These are phyloP conservation scores for Cryptoblepharus egeriae DNA, from an alignment of 2,797 vertebrate species.

Conservation along the genomic window DNA sequence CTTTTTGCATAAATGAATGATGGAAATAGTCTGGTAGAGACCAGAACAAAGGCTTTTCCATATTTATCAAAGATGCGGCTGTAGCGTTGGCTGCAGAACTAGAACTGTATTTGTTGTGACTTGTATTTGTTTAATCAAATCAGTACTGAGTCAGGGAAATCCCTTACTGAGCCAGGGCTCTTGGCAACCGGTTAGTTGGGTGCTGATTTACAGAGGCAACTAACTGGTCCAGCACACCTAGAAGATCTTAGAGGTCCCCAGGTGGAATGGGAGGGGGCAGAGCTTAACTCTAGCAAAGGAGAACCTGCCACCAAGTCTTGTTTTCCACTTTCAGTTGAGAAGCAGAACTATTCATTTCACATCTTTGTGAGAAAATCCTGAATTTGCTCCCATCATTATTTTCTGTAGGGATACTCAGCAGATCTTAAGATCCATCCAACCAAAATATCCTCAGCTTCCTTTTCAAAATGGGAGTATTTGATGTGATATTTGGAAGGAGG, in stretches of 20 bases:
- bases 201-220: neutral
- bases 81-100: neutral
- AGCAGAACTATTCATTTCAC: neutral
- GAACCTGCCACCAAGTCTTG: neutral
- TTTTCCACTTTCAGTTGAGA: neutral
- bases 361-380: neutral
- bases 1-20: neutral
- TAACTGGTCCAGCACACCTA: neutral
- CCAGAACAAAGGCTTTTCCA: accelerated
- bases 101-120: neutral
- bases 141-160: neutral
- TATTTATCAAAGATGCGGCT: neutral
- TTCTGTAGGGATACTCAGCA: neutral
- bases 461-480: neutral
- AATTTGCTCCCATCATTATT: neutral
- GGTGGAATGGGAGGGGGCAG: too few relatives aligned
- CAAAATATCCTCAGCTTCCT: too few relatives aligned
- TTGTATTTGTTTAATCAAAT: neutral
- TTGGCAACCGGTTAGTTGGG: accelerated
- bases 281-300: neutral
- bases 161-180: neutral
- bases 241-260: neutral
- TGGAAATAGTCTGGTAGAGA: neutral
- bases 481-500: neutral
- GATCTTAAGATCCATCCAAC: neutral